These are phyloP conservation scores for Sciaenops ocellatus DNA, from an alignment of 2,797 vertebrate species.

Conservation along the genomic window DNA sequence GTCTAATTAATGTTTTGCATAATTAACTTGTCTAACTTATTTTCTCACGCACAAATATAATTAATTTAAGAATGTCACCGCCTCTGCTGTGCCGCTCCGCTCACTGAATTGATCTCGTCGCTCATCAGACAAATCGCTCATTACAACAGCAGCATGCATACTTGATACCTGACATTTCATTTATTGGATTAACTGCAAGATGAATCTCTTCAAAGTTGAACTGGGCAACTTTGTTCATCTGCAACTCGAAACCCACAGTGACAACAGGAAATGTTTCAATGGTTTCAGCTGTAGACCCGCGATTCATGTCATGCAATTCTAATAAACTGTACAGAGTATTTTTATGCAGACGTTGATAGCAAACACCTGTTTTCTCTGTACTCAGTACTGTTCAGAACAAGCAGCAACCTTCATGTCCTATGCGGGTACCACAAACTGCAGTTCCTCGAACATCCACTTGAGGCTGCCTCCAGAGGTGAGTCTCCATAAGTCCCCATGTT, in stretches of 20 bases:
- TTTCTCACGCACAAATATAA: conserved; percentile 9
- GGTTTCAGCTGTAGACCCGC: conserved; percentile 6
- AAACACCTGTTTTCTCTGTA: neutral
- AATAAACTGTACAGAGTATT: conserved; percentile 12
- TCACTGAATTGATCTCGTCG: conserved; percentile 36
- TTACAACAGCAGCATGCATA: conserved; percentile 29
- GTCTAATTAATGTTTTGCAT: conserved; percentile 15
- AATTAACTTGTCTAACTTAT: conserved; percentile 17
- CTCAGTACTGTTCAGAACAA: neutral
- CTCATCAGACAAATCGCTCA: conserved; percentile 51
- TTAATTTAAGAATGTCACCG: conserved; percentile 26
- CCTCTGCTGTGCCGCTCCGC: conserved; percentile 20
- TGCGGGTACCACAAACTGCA: too few relatives aligned
- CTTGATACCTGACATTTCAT: conserved; percentile 54
- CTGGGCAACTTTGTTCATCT: conserved; percentile 26
- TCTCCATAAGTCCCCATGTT: too few relatives aligned
- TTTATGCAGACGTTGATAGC: neutral
- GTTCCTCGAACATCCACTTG: too few relatives aligned
- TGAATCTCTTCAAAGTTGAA: conserved; percentile 44
- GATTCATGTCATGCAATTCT: conserved; percentile 1
- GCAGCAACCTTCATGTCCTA: too few relatives aligned
- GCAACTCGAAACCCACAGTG: conserved; percentile 6
- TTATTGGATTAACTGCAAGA: conserved; percentile 40
- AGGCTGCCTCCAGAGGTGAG: too few relatives aligned
- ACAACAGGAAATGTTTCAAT: conserved; percentile 4